These are phyloP conservation scores for Lates calcarifer DNA, from an alignment of 2,113 vertebrate species.

Conservation along the genomic window DNA sequence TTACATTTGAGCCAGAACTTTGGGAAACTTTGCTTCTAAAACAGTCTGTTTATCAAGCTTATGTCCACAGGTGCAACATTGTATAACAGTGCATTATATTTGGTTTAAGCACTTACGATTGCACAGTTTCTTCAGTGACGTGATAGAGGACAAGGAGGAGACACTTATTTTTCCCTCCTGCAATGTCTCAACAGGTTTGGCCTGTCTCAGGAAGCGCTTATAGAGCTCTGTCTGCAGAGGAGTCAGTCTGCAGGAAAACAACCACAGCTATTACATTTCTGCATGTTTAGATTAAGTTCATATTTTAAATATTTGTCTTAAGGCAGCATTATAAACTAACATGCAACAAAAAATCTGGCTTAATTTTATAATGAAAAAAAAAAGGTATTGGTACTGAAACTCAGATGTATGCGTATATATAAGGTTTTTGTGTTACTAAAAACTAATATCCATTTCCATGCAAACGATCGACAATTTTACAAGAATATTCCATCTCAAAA, in stretches of 20 bases:
- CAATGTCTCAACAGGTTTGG: conserved; percentile 91
- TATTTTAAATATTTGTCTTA: neutral
- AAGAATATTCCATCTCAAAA: neutral
- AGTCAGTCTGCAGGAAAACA: conserved; percentile 86
- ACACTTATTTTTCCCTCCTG: conserved; percentile 90
- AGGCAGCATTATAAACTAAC: neutral
- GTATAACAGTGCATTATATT: neutral
- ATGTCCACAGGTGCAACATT: neutral
- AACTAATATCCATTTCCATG: neutral
- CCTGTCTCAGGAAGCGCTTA: conserved; percentile 91
- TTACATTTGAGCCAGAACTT: neutral
- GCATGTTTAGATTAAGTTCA: neutral
- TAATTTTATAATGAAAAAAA: neutral
- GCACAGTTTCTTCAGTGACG: conserved; percentile 96
- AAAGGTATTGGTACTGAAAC: no score
- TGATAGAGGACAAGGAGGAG: conserved; percentile 98
- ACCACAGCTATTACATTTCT: neutral
- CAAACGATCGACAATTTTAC: neutral
- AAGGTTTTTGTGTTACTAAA: neutral
- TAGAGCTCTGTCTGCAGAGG: conserved; percentile 93
- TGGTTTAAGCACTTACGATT: conserved; percentile 89
- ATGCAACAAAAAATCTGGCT: no score
- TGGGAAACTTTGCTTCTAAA: neutral
- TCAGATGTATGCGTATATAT: neutral
- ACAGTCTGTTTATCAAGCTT: neutral